phyloP scores from a whole-genome alignment of 2,113 vertebrate species.

The Leucoraja erinaceus region DNA sequence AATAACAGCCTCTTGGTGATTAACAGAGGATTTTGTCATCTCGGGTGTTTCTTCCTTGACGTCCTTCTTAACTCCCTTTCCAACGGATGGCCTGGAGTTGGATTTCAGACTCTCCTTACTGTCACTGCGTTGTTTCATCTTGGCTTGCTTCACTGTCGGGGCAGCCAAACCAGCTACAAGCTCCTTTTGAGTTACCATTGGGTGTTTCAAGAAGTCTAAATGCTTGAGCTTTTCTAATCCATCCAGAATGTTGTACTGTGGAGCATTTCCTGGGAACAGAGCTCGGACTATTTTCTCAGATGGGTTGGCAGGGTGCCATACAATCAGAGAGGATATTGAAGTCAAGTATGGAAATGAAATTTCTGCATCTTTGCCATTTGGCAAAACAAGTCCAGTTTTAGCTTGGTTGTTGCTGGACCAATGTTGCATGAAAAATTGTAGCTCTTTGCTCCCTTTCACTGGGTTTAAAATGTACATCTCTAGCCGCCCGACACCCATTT shows the following conservation, averaged over 20 bases:
- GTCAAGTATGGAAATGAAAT: conserved; percentile 80
- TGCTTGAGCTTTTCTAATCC: conserved; percentile 93
- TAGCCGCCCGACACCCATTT: conserved; percentile 93
- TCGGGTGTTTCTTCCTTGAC: conserved; percentile 79
- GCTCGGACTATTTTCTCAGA: conserved; percentile 88
- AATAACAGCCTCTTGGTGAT: conserved; percentile 46
- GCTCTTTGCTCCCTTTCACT: conserved; percentile 84
- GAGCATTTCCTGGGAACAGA: conserved; percentile 88
- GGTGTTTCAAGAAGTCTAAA: conserved; percentile 85
- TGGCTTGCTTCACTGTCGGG: conserved; percentile 74
- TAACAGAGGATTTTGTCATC: conserved; percentile 55
- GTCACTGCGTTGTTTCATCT: conserved; percentile 79
- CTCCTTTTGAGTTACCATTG: conserved; percentile 79
- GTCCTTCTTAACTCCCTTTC: conserved; percentile 70
- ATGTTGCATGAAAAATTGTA: conserved; percentile 90
- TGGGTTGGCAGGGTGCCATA: conserved; percentile 93
- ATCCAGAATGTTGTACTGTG: conserved; percentile 83
- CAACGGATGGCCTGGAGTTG: conserved; percentile 65
- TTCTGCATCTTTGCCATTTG: conserved; percentile 81
- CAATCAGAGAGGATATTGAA: conserved; percentile 86
- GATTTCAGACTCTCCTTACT: conserved; percentile 89
- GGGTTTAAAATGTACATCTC: conserved; percentile 96
- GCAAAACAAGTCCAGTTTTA: conserved; percentile 73
- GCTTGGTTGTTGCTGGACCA: conserved; percentile 86
- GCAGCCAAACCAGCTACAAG: conserved; percentile 60